These are phyloP conservation scores for Cyprinella venusta DNA, from an alignment of 2,797 vertebrate genomes.

Conservation along the genomic window DNA sequence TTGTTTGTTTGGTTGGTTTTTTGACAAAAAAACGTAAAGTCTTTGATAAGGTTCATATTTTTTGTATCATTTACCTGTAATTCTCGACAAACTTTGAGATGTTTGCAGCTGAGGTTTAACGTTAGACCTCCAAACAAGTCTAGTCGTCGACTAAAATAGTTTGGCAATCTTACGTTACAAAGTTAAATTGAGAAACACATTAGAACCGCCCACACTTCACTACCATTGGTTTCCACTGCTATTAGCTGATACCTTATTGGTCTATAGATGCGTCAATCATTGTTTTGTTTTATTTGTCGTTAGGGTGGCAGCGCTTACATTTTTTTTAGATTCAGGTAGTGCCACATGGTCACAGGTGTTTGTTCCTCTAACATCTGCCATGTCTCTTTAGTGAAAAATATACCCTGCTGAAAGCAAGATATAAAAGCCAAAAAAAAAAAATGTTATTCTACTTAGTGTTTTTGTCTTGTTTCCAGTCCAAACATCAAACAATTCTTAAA, in stretches of 20 bases:
- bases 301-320: not conserved
- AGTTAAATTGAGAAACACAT: conserved; percentile 48
- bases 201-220: conserved; percentile 5
- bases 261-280: conserved; percentile 28
- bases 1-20: too few species aligned
- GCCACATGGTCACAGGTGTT: not conserved
- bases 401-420: not conserved
- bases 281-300: not conserved
- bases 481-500: not conserved
- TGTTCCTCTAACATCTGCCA: not conserved
- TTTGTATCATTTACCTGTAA: conserved; percentile 18
- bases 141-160: conserved; percentile 29
- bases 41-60: not conserved
- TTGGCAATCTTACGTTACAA: conserved; percentile 36
- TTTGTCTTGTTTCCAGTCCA: not conserved
- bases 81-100: not conserved
- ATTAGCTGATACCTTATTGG: conserved; percentile 5
- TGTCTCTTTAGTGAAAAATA: not conserved
- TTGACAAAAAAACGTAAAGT: not conserved
- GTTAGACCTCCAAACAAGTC: not conserved
- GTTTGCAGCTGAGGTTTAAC: not conserved
- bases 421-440: not conserved
- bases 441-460: too few species aligned
- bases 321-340: not conserved
- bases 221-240: not conserved